Evolutionary conservation across 2,888 invertebrate genomes (phyloP), one percentile per base, ranked within the genome.

Genomic region (Eustalomyia histrio): DNA sequence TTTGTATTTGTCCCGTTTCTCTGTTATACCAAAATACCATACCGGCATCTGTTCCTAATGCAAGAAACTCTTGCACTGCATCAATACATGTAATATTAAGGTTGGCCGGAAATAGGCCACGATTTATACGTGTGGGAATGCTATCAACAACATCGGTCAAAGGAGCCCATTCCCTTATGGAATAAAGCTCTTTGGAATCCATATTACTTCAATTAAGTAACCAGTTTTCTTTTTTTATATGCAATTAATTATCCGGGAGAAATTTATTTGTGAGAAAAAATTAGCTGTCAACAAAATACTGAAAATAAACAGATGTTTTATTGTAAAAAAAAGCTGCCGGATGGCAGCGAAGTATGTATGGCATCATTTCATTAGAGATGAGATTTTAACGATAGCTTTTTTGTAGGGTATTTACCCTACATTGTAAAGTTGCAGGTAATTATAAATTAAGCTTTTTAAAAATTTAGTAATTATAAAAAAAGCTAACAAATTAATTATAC

Each of bases 21-120:
- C 97, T 92, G 89, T 96, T 94, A 89, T 95, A 97, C 95, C 97
- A 96, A 89, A 96, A 97, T 29, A 97, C 94, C 71, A 96, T 91
- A 2, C 97, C 97, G 17, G 94, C 93, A 91, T 96, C 97, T 1
- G 87, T 96, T 1, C 97, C 97, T 71, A 97, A 89, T 1, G 95
- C 97, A 83, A 97, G 93, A 89, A 95, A 97, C 85, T 96, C 95
- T 17, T 93, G 92, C 53, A 95, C 92, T n/a, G 93, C 95, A 91
- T 96, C 96, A 52, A 97, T 92, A 87, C 96, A 96, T 0, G 97
- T 97, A 76, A 97, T 92, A 88, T 91, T 92, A 55, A 97, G 91
- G 88, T 96, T 95, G 86, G 93, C 93, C 14, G 94, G 93, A 89
- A 95, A 95, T 84, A 97, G 90, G 5, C 96, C 96, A 86, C 92